phyloP scores from a whole-genome alignment of 2,113 vertebrate species.

The Pongo pygmaeus region DNA sequence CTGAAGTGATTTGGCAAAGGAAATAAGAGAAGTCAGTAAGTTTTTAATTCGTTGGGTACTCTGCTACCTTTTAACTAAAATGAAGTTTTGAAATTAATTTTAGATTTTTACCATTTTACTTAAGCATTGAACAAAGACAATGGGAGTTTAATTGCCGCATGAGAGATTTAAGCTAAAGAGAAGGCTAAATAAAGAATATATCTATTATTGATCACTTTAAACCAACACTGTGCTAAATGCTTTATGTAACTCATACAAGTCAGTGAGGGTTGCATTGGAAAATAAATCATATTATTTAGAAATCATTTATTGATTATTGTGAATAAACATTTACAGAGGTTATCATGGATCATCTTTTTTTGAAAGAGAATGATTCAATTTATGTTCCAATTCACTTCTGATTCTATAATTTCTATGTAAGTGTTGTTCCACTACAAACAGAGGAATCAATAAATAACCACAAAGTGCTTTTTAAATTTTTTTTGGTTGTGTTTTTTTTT shows the following conservation, averaged over 20 bases:
- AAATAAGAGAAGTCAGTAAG: not conserved
- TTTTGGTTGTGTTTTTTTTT: no score
- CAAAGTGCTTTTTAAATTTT: no score
- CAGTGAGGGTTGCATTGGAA: not conserved
- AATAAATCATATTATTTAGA: not conserved
- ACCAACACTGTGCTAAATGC: not conserved
- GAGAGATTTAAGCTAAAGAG: slow-evolving; percentile 15
- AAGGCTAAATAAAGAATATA: not conserved
- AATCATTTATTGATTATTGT: not conserved
- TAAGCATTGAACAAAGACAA: not conserved
- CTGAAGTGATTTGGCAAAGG: not conserved
- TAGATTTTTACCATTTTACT: not conserved
- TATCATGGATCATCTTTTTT: not conserved
- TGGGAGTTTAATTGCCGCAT: not conserved
- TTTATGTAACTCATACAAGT: not conserved
- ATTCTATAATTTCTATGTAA: not conserved
- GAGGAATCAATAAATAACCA: no score
- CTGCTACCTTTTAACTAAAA: not conserved
- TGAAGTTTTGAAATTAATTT: not conserved
- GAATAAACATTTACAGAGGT: not conserved
- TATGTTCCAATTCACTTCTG: not conserved
- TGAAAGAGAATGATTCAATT: not conserved
- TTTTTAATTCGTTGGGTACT: not conserved
- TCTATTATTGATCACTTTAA: not conserved
- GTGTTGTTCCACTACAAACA: no score